Evolutionary conservation across 2,888 invertebrate genomes (phyloP).

Genomic region (Heliconius sara): DNA sequence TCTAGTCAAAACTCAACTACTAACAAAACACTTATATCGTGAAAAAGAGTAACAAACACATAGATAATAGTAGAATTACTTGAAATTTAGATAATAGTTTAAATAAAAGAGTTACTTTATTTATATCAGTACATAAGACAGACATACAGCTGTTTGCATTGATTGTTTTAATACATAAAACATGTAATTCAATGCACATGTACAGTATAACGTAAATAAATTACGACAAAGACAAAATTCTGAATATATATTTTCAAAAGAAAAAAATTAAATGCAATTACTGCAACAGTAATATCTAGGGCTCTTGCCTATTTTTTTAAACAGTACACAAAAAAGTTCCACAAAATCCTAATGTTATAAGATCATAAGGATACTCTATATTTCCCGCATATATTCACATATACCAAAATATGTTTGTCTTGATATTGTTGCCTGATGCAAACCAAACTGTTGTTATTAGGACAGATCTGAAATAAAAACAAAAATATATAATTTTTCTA

Average conservation of each 20-base stretch:
- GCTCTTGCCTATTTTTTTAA: background rate
- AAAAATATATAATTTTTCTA: background rate
- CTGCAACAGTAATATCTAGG: no score
- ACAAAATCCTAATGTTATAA: constrained; percentile 59
- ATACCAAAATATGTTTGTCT: constrained; percentile 84
- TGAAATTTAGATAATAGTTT: background rate
- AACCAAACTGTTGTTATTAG: constrained; percentile 69
- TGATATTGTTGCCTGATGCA: constrained; percentile 78
- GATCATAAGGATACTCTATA: constrained; percentile 68
- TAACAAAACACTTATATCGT: background rate
- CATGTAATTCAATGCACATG: constrained; percentile 16
- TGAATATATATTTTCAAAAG: background rate
- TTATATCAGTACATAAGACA: constrained; percentile 10
- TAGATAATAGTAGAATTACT: background rate
- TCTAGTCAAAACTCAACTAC: background rate
- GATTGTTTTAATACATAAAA: constrained; percentile 12
- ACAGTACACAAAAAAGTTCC: constrained; percentile 63
- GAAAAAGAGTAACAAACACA: background rate
- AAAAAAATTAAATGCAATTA: background rate
- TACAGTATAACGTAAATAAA: background rate
- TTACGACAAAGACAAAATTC: background rate
- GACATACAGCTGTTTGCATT: background rate
- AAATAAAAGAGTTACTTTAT: background rate
- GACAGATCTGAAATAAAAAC: constrained; percentile 75
- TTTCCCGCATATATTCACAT: constrained; percentile 78